These are phyloP conservation scores for Rhabdomys pumilio DNA, from an alignment of 2,797 vertebrate genomes.

Conservation along the genomic window DNA sequence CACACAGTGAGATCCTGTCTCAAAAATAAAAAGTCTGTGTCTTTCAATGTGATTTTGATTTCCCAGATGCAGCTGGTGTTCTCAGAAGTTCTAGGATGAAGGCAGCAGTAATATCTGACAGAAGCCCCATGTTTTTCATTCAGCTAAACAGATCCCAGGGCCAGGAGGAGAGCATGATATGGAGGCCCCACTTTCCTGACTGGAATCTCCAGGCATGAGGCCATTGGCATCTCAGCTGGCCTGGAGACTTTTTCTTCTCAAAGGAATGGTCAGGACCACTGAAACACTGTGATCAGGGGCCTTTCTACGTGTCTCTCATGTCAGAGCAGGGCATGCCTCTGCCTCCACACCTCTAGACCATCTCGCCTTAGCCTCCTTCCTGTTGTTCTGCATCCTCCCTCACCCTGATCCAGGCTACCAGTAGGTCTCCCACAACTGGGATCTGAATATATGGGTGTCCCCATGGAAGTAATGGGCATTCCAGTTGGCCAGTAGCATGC, in stretches of 20 bases:
- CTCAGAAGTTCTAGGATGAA: neutral
- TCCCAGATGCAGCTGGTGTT: neutral
- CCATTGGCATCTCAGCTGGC: neutral
- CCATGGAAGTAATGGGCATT: neutral
- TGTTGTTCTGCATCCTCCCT: neutral
- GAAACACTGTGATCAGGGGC: neutral
- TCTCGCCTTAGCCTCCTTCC: neutral
- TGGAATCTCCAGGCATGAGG: neutral
- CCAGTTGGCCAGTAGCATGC: neutral
- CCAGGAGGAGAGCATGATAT: neutral
- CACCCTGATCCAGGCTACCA: too few relatives aligned
- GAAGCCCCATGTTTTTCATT: neutral
- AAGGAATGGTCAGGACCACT: neutral
- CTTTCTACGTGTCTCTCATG: neutral
- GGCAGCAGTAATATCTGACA: neutral
- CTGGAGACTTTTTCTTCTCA: neutral
- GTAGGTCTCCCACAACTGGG: neutral
- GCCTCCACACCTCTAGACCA: neutral
- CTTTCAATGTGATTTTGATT: conserved; percentile 28
- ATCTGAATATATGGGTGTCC: neutral
- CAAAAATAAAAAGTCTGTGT: neutral
- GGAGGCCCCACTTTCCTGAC: neutral
- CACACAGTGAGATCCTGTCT: neutral
- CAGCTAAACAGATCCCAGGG: neutral
- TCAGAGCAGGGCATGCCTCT: too few relatives aligned